Conservation (phyloP, 2,888 invertebrate species). For the Alentia gelatinosa region DNA sequence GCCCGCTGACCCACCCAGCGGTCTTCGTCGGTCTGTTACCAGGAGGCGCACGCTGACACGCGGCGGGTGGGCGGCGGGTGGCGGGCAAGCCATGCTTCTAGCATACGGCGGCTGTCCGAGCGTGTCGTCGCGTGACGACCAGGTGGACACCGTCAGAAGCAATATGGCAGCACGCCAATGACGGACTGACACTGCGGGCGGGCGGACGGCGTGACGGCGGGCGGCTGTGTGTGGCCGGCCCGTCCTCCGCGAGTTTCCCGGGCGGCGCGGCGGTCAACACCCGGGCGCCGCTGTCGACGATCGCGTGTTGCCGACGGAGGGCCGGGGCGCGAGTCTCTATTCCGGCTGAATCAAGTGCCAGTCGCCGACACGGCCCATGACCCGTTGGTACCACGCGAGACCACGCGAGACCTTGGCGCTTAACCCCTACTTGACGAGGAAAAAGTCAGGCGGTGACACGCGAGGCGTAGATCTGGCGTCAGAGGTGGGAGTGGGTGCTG, state of each 20-base stretch:
- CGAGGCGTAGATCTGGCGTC: not conserved
- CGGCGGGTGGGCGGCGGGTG: too few species aligned
- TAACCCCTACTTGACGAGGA: not conserved
- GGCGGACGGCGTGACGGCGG: not conserved
- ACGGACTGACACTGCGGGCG: too few species aligned
- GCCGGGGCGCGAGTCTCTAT: not conserved
- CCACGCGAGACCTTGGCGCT: constrained; percentile 12
- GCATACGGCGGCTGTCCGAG: not conserved
- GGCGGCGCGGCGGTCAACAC: not conserved
- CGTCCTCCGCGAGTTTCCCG: not conserved
- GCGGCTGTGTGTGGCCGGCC: not conserved
- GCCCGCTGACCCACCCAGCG: not conserved
- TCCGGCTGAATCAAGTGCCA: constrained; percentile 23
- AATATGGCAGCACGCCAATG: not conserved
- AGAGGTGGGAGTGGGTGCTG: not conserved
- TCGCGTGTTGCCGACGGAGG: not conserved
- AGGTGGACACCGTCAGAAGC: not conserved
- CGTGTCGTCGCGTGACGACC: not conserved
- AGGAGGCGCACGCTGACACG: not conserved
- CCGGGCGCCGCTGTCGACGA: not conserved
- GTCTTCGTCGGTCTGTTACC: too few species aligned
- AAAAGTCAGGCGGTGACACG: not conserved
- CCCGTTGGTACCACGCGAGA: not conserved
- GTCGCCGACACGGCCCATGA: not conserved
- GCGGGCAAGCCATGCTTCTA: not conserved